Percentiles rank a stretch among this genome's conserved stretches.
These are phyloP conservation scores for Lonchura striata DNA, from an alignment of 2,113 vertebrate species.

Conservation along the genomic window DNA sequence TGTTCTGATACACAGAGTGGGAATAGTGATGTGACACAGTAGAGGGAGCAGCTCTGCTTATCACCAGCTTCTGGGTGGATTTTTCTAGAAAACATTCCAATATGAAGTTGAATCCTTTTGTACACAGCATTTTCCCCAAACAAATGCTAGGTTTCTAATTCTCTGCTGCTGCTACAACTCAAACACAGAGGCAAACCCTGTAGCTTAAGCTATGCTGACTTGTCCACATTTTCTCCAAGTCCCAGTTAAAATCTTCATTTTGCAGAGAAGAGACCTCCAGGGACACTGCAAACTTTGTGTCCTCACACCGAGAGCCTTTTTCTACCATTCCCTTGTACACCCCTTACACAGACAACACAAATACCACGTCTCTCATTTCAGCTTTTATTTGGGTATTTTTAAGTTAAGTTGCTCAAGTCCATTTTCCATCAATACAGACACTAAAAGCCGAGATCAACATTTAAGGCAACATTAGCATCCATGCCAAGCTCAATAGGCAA, in stretches of 20 bases:
- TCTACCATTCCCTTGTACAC: too few species aligned
- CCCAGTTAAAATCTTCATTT: background rate
- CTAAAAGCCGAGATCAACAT: constrained; percentile 60
- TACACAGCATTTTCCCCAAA: background rate
- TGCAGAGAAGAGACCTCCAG: background rate
- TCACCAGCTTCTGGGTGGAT: background rate
- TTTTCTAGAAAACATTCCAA: background rate
- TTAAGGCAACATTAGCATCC: constrained; percentile 64
- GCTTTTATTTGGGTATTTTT: constrained; percentile 48
- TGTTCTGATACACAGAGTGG: background rate
- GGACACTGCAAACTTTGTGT: background rate
- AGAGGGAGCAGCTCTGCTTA: background rate
- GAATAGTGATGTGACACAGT: background rate
- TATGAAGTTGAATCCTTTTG: background rate
- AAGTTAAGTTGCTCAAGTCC: constrained; percentile 61
- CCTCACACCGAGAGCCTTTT: background rate
- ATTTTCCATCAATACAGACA: constrained; percentile 55
- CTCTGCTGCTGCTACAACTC: background rate
- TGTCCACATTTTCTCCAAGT: background rate
- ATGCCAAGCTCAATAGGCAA: constrained; percentile 47
- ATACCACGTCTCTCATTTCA: background rate
- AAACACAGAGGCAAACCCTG: background rate
- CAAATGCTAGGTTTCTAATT: background rate
- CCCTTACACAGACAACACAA: constrained; percentile 23
- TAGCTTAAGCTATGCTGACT: background rate